phyloP scores from a whole-genome alignment of 92 coral and sea anemone species.

The Epizoanthus fatuus region DNA sequence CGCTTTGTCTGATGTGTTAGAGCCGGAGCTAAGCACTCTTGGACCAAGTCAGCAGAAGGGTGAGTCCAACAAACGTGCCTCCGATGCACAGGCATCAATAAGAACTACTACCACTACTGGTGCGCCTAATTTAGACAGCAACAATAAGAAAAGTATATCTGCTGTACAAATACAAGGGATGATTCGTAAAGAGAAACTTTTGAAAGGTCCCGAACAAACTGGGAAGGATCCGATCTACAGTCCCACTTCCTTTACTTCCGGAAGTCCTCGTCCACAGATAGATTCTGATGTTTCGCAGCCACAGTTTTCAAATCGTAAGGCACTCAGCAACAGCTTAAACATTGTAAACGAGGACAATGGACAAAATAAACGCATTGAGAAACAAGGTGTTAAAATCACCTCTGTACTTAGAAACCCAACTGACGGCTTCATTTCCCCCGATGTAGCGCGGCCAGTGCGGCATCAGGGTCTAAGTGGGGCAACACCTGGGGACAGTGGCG shows the following conservation, averaged over 20 bases:
- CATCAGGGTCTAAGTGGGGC: background rate
- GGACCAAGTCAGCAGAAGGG: conserved; percentile 27
- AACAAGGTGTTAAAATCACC: background rate
- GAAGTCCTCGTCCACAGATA: background rate
- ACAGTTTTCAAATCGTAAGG: no score
- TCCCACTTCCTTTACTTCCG: background rate
- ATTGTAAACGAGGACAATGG: no score
- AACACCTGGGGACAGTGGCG: background rate
- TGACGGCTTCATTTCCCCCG: no score
- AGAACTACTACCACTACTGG: background rate
- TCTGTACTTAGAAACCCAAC: no score
- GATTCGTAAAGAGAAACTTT: background rate
- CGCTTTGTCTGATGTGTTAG: conserved; percentile 6
- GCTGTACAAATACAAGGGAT: background rate
- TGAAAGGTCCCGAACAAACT: background rate
- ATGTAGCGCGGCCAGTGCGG: background rate
- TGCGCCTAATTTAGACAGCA: background rate
- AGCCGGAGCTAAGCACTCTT: conserved; percentile 19
- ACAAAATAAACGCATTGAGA: background rate
- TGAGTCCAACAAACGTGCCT: background rate
- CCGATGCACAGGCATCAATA: background rate
- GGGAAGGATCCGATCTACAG: background rate
- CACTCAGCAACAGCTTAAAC: background rate
- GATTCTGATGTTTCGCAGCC: background rate
- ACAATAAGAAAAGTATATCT: background rate